Base-by-base conservation (phyloP, 2,797 vertebrate genomes). In the Galagoides demidoff region DNA sequence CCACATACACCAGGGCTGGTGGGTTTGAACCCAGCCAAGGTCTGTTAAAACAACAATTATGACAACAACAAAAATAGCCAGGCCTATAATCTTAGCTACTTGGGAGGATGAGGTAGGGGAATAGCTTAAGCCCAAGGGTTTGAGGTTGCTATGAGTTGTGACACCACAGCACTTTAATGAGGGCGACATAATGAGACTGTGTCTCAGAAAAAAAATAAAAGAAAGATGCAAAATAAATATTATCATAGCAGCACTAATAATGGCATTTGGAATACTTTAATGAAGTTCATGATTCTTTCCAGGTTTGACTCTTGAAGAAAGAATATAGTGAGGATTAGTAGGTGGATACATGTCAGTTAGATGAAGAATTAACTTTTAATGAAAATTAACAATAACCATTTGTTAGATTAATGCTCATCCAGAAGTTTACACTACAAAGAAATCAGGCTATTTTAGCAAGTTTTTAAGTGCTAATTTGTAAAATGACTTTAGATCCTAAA, bases 361-460 rank as follows among this genome's bases (percentile, higher is more conserved):
- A 82, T 86, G 39, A 23, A 3, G 9, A 79, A 84, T 39, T 52
- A 52, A 61, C 31, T 87, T 74, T 88, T 71, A 57, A 43, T 82
- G n/a, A 95, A 95, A 92, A 91, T 64, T 84, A 91, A 39, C 12
- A 90, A 57, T 29, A 82, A 23, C 63, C 74, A 85, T 52, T 52
- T 52, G 49, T 52, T 20, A 76, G 23, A 83, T 7, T 71, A 85
- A 79, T 4, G 2, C 0, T 92, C 27, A 83, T 73, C 17, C 66
- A 83, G 1, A 92, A 66, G 3, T 94, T 61, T 45, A 34, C 7
- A 7, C 8, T 16, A 9, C 52, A 77, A 89, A 92, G 22, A 90
- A 77, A 84, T 79, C 37, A 86, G 22, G 22, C 11, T 79, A 16
- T 83, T 70, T 49, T 39, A 43, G 61, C 68, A 89, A 95, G n/a